Evolutionary conservation across 2,113 vertebrate genomes (phyloP), one percentile per base, ranked within the genome.

Genomic region (Paramormyrops kingsleyae): DNA sequence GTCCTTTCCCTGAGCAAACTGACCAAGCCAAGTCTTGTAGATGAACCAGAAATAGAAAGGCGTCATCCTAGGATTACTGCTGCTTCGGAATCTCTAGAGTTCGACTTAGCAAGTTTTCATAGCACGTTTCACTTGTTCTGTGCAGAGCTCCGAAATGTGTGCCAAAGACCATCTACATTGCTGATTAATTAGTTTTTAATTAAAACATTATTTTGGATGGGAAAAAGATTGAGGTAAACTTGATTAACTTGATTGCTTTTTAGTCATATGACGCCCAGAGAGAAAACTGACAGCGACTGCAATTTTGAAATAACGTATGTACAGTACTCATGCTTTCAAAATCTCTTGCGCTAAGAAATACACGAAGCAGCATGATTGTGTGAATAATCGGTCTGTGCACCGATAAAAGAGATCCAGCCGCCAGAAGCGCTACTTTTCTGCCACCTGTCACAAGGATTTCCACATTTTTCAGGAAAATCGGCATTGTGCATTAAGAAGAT

Each of bases 11-110:
- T 90, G 70, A 52, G 24, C 4, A 88, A 70, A 74, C 90, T 46
- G 44, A 56, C 31, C 91, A 35, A 92, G 95, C 94, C 92, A 91
- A 90, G 94, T 95, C 95, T 94, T 94, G 95, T 93, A 92, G 91
- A 90, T 77, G 42, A 88, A 92, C 83, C 88, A 53, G 80, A 91
- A 92, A 91, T 90, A 92, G 77, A 89, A 92, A 84, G 2, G 62
- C n/a, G 87, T 87, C 53, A 88, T 90, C 77, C 44, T 39, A 49
- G 88, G 12, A 42, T 86, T 83, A 47, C 89, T 85, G 87, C 46
- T 90, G 85, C 91, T 86, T 62, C 88, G 70, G 27, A 89, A 88
- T 88, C 91, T 91, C 93, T 27, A 80, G 91, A 91, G 27, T 80
- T 10, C 2, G 24, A 90, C 88, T 84, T 90, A 86, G 39, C 15